These are phyloP conservation scores for Amphimedon queenslandica DNA, from an alignment of 37 sponge, comb jelly and placozoan genomes.

Conservation along the genomic window DNA sequence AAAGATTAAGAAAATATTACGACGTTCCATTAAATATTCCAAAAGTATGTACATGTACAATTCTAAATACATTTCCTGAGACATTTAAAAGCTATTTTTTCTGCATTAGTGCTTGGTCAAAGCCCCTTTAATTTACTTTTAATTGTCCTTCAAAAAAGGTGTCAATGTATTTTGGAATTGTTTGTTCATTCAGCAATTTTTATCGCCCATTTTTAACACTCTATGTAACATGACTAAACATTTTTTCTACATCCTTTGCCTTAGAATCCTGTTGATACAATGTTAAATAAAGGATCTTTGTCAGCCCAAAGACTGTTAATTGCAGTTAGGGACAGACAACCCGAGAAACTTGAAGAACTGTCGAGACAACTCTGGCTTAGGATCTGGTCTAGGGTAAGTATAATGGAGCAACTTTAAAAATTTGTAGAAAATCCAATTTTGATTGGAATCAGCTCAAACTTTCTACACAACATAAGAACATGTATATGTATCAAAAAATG, in stretches of 20 bases:
- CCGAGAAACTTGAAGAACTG: conserved; percentile 33
- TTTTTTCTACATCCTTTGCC: background rate
- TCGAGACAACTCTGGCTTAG: conserved; percentile 66
- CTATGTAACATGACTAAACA: background rate
- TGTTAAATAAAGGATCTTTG: conserved; percentile 58
- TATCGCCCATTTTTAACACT: background rate
- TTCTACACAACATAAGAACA: too few relatives aligned
- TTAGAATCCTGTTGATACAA: conserved; percentile 34
- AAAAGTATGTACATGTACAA: conserved; percentile 13
- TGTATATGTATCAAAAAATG: too few relatives aligned
- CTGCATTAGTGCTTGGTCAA: too few relatives aligned
- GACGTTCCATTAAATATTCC: conserved; percentile 29
- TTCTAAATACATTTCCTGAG: background rate
- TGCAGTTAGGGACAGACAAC: conserved; percentile 30
- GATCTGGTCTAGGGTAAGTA: conserved; percentile 55
- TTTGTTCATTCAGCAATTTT: background rate
- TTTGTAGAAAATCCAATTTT: too few relatives aligned
- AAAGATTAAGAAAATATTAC: conserved; percentile 34
- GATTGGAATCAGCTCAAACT: too few relatives aligned
- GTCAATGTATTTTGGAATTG: background rate
- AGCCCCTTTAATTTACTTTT: too few relatives aligned
- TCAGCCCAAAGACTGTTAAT: conserved; percentile 32
- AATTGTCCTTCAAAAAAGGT: too few relatives aligned
- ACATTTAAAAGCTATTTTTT: too few relatives aligned
- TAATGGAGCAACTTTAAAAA: too few relatives aligned